Evolutionary conservation across 2,888 invertebrate genomes (phyloP).

Genomic region (Odontocerum albicorne): DNA sequence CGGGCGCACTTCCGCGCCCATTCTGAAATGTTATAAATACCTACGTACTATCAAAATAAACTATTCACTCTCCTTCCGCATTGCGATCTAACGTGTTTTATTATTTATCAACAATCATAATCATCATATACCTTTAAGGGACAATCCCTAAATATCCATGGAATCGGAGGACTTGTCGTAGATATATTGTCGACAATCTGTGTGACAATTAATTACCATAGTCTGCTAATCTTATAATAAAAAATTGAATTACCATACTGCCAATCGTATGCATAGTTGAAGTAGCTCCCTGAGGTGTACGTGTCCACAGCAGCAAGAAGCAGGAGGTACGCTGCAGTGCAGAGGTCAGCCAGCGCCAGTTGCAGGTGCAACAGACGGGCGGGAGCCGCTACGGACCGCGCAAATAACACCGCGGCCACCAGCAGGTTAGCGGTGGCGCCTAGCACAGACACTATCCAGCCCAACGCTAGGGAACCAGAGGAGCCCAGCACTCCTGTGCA

Average conservation of each 20-base stretch:
- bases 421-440: conserved; percentile 83
- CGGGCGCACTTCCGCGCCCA: too few relatives aligned
- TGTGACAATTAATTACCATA: neutral
- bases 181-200: neutral
- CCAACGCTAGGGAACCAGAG: conserved; percentile 73
- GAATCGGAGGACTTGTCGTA: too few relatives aligned
- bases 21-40: too few relatives aligned
- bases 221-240: neutral
- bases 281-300: conserved; percentile 82
- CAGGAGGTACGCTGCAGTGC: conserved; percentile 82
- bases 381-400: conserved; percentile 61
- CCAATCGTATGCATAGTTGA: conserved; percentile 80
- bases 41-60: too few relatives aligned
- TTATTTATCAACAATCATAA: too few relatives aligned
- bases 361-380: conserved; percentile 78
- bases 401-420: conserved; percentile 74
- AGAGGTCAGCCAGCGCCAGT: conserved; percentile 85
- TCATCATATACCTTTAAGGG: too few relatives aligned
- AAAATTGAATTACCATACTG: conserved; percentile 31
- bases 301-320: conserved; percentile 83
- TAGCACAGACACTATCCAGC: conserved; percentile 83
- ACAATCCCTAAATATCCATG: neutral
- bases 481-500: conserved; percentile 91
- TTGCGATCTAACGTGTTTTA: too few relatives aligned
- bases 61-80: too few relatives aligned